Base-by-base conservation (phyloP, 1,140 invertebrate species). In the Drosophila suzukii region DNA sequence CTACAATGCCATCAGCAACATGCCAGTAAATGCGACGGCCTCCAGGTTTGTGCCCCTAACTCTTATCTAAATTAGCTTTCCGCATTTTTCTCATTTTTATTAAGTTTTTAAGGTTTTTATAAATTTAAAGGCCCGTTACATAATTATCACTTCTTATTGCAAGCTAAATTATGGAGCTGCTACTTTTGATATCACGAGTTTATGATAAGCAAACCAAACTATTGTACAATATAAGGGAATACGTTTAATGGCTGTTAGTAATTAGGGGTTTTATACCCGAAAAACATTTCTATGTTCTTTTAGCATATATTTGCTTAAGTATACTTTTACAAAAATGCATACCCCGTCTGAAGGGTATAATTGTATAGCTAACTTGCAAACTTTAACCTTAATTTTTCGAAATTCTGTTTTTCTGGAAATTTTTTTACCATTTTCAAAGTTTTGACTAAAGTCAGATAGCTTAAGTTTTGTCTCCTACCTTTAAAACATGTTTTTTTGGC, bases 1-100 rank as follows among this genome's bases (percentile, higher is more conserved):
- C 12, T 94, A 95, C 79, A 94, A 92, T 8, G 93, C 95, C 2
- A 92, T 97, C n/a, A 96, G 96, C 46, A 98, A 98, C 80, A 97
- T 97, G 96, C 94, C 93, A 3, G 66, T 82, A 3, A 39, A 91
- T 36, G 53, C 6, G n/a, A 0, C 43, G 0, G 50, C 53, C 11
- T 32, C 75, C 30, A 81, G 56, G 89, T 91, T 53, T n/a, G 82
- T 74, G 27, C 6, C 12, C 10, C 17, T 11, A 20, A 20, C 10
- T 17, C 4, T 20, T 3, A 44, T 20, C n/a, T 44, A 11, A 4
- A 30, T 15, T 46, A 5, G 2, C 0, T 20, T 15, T 8, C 2
- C 39, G n/a, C 2, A 0, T 0, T 3, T 34, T 34, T 8, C 32
- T 34, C 8, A 6, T 10, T 34, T 34, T 1, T 5, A 34, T 8